phyloP scores from a whole-genome alignment of 2,888 invertebrate genomes.

The Leptura quadrifasciata region DNA sequence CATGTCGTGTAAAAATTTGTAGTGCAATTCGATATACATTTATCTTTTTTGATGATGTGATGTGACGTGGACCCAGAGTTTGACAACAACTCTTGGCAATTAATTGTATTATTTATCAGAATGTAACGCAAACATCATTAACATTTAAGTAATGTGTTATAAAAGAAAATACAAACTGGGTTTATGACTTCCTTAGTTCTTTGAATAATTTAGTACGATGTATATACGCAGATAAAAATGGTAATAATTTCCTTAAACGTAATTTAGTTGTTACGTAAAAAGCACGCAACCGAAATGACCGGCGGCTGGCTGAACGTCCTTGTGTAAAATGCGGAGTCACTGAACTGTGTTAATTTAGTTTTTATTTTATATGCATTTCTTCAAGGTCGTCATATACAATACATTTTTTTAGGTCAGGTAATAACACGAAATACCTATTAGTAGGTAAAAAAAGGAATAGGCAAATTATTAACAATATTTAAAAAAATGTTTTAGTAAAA shows the following conservation, averaged over 20 bases:
- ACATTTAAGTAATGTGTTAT: background rate
- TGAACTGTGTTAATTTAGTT: constrained; percentile 53
- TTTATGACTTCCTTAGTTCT: constrained; percentile 31
- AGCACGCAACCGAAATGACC: constrained; percentile 48
- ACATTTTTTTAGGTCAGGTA: constrained; percentile 24
- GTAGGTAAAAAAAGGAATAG: background rate
- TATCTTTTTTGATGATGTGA: no score
- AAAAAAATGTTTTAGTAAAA: no score
- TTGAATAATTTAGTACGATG: constrained; percentile 12
- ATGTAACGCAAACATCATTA: background rate
- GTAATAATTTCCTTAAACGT: constrained; percentile 34
- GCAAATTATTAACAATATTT: background rate
- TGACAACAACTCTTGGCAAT: no score
- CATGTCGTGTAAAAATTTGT: no score
- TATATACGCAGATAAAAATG: background rate
- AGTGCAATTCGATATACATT: no score
- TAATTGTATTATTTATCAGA: constrained; percentile 4
- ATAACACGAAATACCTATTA: background rate
- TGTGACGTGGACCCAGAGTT: no score
- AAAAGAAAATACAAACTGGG: background rate
- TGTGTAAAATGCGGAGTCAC: constrained; percentile 61
- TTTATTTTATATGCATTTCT: constrained; percentile 27
- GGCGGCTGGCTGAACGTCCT: constrained; percentile 54
- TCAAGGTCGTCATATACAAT: constrained; percentile 28
- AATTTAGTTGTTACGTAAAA: constrained; percentile 49